Conservation (phyloP, 2,888 invertebrate genomes). For the Cerastis leucographa region DNA sequence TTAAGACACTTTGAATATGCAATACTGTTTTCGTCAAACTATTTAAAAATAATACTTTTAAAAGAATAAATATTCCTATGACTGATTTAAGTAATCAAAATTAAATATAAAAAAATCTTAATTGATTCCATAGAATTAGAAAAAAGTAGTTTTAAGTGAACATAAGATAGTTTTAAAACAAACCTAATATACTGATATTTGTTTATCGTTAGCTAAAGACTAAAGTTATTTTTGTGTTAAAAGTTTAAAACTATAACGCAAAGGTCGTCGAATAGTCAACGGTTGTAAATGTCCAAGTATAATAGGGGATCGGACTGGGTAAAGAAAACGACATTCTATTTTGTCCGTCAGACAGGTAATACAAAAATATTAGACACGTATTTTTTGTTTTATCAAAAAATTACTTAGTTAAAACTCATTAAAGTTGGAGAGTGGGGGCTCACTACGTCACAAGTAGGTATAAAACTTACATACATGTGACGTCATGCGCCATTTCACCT, state of each 20-base stretch:
- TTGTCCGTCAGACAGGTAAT: too few species aligned
- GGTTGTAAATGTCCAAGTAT: constrained; percentile 17
- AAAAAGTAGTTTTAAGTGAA: constrained; percentile 35
- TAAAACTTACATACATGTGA: too few species aligned
- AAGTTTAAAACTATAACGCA: constrained; percentile 34
- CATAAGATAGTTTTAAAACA: constrained; percentile 42
- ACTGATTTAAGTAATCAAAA: constrained; percentile 44
- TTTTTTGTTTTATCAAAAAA: too few species aligned
- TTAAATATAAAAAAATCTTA: constrained; percentile 21
- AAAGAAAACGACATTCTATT: too few species aligned
- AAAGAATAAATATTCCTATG: constrained; percentile 33
- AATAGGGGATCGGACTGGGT: too few species aligned
- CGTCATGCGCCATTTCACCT: too few species aligned
- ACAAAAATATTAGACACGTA: too few species aligned
- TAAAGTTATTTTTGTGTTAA: constrained; percentile 34
- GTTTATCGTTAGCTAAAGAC: constrained; percentile 33
- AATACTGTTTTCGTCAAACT: constrained; percentile 14
- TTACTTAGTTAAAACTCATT: too few species aligned
- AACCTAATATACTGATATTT: constrained; percentile 39
- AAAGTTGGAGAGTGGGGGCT: too few species aligned
- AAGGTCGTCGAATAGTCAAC: constrained; percentile 3
- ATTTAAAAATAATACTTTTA: constrained; percentile 41
- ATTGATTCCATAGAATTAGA: constrained; percentile 30
- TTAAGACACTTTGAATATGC: constrained; percentile 56
- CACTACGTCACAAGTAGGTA: too few species aligned